Conservation (phyloP, 2,888 invertebrate genomes). For the Metalampra italica region DNA sequence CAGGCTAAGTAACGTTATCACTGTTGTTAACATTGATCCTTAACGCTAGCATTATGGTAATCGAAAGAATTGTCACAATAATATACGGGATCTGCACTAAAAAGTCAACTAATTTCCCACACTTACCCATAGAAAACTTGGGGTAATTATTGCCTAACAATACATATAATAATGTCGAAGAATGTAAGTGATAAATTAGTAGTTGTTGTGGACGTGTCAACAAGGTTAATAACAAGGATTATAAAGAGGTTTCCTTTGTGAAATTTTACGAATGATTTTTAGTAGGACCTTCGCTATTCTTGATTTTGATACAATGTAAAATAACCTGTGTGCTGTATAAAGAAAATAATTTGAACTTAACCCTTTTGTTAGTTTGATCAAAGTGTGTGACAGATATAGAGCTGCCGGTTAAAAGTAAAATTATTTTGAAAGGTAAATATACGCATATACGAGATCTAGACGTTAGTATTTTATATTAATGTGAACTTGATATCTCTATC, state of each 20-base stretch:
- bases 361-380: background rate
- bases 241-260: constrained; percentile 15
- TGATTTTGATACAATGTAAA: background rate
- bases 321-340: background rate
- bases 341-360: background rate
- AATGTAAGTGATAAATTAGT: constrained; percentile 53
- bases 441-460: too few species aligned
- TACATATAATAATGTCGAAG: constrained; percentile 29
- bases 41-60: constrained; percentile 56
- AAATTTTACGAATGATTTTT: constrained; percentile 3
- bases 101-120: constrained; percentile 64
- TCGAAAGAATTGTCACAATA: constrained; percentile 70
- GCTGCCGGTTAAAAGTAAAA: too few species aligned
- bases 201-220: constrained; percentile 55
- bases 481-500: too few species aligned
- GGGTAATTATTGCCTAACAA: constrained; percentile 45
- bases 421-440: too few species aligned
- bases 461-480: too few species aligned
- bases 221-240: constrained; percentile 57
- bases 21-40: constrained; percentile 54
- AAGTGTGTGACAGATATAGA: background rate
- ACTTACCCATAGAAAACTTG: constrained; percentile 36
- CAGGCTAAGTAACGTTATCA: constrained; percentile 48
- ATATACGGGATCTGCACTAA: constrained; percentile 34
- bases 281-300: background rate